Percentiles rank a stretch among this genome's conserved stretches.
These are phyloP conservation scores for Magallana gigas DNA, from an alignment of 1,140 invertebrate genomes.

Conservation along the genomic window DNA sequence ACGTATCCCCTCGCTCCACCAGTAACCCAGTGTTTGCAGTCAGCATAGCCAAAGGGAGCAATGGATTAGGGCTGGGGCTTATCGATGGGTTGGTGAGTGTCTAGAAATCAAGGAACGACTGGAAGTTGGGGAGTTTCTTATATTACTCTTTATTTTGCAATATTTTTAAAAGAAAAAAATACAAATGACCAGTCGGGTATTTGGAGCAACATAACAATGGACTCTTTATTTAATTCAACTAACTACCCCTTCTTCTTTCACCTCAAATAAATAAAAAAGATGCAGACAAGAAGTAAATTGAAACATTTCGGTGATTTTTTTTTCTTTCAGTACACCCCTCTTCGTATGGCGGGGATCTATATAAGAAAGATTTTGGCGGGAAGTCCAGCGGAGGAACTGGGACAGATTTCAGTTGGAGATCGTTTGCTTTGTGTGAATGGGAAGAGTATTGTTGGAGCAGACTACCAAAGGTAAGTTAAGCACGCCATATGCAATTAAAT, in stretches of 20 bases:
- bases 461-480: conserved; percentile 67
- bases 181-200: no score
- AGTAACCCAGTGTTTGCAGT: conserved; percentile 63
- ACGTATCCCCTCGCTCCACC: conserved; percentile 16
- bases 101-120: no score
- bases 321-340: conserved; percentile 64
- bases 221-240: no score
- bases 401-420: conserved; percentile 65
- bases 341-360: conserved; percentile 66
- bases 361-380: conserved; percentile 61
- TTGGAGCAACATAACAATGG: no score
- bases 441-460: conserved; percentile 63
- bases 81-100: conserved; percentile 70
- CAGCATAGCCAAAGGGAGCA: conserved; percentile 57
- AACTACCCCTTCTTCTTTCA: no score
- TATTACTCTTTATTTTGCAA: no score
- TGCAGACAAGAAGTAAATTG: no score
- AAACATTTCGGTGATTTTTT: no score
- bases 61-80: conserved; percentile 64
- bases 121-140: no score
- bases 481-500: neutral
- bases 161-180: no score
- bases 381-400: conserved; percentile 61
- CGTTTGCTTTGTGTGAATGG: conserved; percentile 68
- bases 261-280: no score